Base-by-base conservation (phyloP, 2,797 vertebrate genomes). In the Hydrolagus colliei region DNA sequence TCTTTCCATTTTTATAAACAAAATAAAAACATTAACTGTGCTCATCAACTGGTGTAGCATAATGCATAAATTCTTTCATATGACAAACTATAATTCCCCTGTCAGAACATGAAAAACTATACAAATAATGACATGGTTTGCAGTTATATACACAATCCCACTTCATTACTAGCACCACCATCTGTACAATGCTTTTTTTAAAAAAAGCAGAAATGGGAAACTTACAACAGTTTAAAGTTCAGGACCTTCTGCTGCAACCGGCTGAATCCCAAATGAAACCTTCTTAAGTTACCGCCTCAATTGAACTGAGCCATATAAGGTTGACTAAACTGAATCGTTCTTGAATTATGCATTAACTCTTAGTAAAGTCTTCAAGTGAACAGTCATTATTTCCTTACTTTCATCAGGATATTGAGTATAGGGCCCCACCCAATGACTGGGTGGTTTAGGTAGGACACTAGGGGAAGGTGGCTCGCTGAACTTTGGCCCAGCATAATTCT, bases 391-490 rank as follows among this genome's bases (percentile, higher is more conserved):
- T 93, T 97, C 96, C 87, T 92, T 93, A 89, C 95, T 96, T 87
- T 93, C 94, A 93, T 93, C 91, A 88, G 92, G 91, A 82, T 87
- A 91, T 85, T 89, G 93, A 86, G 90, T 90, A 88, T 88, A 87
- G 86, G 91, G 91, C 74, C 95, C 96, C 86, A 98, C 95, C 97
- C 97, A 99, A 92, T 98, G 97, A 86, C 96, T 96, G 77, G 97
- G 97, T 0, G 97, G 97, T 89, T 96, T 97, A 72, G 97, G 97
- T 87, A 99, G 93, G 89, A 97, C 96, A 73, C 96, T 97, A 16
- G 97, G 97, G 35, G 96, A 98, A 0, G 97, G 97, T 0, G 97
- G 97, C 89, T 98, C 96, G 11, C 96, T 98, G 86, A 98, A 98
- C 89, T 97, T 98, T 8, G 97, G 95, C 35, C 97, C 97, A 16